A percentile compares a stretch with the other conserved stretches of the same genome.
Evolutionary conservation across 2,113 vertebrate genomes (phyloP).

Genomic region (Scytalopus superciliaris): DNA sequence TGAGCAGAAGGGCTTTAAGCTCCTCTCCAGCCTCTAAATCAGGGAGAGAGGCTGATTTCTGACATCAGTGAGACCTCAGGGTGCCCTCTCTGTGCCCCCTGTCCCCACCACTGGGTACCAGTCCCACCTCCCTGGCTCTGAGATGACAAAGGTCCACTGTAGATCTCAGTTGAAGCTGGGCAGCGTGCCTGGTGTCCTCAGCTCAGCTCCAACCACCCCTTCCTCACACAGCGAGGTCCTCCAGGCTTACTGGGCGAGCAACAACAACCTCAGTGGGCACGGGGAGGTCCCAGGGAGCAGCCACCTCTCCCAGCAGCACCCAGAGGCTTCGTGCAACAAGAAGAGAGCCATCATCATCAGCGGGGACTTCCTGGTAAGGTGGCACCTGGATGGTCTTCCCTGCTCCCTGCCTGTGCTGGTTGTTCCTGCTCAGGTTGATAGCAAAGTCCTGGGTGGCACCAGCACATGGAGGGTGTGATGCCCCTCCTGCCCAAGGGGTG

Average conservation of each 20-base stretch:
- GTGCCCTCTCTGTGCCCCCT: background rate
- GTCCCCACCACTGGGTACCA: background rate
- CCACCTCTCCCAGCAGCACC: constrained; percentile 8
- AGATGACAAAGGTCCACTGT: background rate
- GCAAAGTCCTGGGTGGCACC: background rate
- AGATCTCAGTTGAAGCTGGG: background rate
- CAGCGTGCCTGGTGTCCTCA: background rate
- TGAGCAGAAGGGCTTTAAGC: background rate
- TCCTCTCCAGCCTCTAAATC: background rate
- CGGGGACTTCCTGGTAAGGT: constrained; percentile 87
- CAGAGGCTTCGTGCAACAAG: background rate
- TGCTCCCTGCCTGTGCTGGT: background rate
- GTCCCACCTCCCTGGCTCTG: background rate
- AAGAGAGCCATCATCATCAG: constrained; percentile 83
- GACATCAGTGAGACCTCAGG: background rate
- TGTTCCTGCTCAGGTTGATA: background rate
- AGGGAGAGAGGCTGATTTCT: background rate
- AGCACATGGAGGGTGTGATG: rapidly evolving
- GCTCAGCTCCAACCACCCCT: background rate
- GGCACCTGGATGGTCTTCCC: background rate
- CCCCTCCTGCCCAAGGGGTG: background rate
- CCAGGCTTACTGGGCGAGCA: constrained; percentile 63
- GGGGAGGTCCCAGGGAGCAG: constrained; percentile 7
- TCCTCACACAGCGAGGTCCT: constrained; percentile 78
- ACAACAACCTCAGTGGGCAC: background rate